Evolutionary conservation across 2,888 invertebrate genomes (phyloP), one percentile per base, ranked within the genome.

Genomic region (Epirrhoe alternata): DNA sequence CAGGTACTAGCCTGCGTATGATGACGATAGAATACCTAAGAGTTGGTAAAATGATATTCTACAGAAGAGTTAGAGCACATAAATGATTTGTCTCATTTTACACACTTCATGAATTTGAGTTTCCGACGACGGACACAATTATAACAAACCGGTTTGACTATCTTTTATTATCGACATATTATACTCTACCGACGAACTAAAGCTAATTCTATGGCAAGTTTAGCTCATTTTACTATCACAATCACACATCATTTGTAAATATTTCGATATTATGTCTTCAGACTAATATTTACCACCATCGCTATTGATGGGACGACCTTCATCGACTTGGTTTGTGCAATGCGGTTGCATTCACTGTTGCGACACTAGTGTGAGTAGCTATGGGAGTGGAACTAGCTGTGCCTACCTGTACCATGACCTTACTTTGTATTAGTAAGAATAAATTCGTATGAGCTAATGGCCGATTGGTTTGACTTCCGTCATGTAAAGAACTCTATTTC

Each of bases 341-440:
- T 77, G 24, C 51, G 54, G 38, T 84, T 86, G 87, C 89, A 87
- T 85, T 88, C 88, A 86, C 89, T 80, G 47, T 74, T 74, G 74
- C 74, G 58, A 69, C 69, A 72, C 66, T 56, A 62, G 68, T 65
- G 66, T 61, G 63, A 65, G 61, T 61, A 49, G 65, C 49, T 55
- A 67, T 67, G 59, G 62, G 62, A 62, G 66, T 59, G 50, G 62
- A 51, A 38, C 54, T 47, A 47, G 38, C 42, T 17, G 7, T 52
- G 38, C n/a, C 42, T 38, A 30, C 45, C 33, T 52, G 45, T 31
- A 61, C 57, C 57, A 47, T 58, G 52, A 63, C 62, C 35, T 38
- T 61, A 38, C n/a, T n/a, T 5, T 55, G 5, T 35, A 24, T 24
- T 24, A 2, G 24, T 24, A 24, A 24, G 24, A 24, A 24, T 24